Conservation (phyloP, 2,113 vertebrate species). For the Corapipo altera region DNA sequence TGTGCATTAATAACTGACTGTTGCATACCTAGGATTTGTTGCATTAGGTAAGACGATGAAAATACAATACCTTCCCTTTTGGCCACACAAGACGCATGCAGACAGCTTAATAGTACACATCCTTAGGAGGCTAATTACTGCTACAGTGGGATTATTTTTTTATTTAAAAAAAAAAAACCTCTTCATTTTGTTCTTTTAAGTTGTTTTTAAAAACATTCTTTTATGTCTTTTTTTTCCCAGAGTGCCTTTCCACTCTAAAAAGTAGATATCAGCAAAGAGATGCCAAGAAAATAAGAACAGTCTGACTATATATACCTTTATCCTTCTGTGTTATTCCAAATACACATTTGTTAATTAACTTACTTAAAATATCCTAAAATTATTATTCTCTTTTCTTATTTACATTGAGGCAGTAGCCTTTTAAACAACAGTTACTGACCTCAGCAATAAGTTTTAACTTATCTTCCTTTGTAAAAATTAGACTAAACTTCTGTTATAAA, state of each 20-base stretch:
- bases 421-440: not conserved
- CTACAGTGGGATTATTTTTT: not conserved
- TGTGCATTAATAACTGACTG: slow-evolving; percentile 11
- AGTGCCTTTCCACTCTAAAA: not conserved
- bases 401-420: not conserved
- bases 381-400: not conserved
- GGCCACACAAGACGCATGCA: not conserved
- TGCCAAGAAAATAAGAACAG: not conserved
- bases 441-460: not conserved
- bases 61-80: slow-evolving; percentile 3
- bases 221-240: rapidly evolving
- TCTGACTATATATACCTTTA: not conserved
- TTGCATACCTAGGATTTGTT: slow-evolving; percentile 18
- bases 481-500: not conserved
- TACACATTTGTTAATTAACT: not conserved
- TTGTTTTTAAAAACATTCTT: not conserved
- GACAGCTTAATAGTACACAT: not conserved
- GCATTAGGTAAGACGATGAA: slow-evolving; percentile 34
- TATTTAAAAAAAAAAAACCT: not conserved
- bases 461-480: not conserved
- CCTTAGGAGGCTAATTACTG: not conserved
- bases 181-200: not conserved
- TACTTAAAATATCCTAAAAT: not conserved
- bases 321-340: not conserved
- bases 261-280: not conserved